Base-by-base conservation (phyloP, 64 coral and sea anemone species). In the Trachythela sp. region DNA sequence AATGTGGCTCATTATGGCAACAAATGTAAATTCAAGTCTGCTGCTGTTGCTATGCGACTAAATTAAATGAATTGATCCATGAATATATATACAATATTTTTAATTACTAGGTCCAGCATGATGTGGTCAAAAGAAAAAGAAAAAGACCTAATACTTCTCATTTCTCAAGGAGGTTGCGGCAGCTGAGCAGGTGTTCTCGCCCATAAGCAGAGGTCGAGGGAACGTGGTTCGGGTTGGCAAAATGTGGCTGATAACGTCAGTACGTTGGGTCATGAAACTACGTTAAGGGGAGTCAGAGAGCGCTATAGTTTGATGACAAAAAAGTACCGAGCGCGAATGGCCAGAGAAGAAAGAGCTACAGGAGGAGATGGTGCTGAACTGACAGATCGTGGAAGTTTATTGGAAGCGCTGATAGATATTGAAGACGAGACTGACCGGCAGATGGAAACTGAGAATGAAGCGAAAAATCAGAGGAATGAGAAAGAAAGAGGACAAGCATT, bases 101-200 rank as follows among this genome's bases (percentile, higher is more conserved):
- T 68, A n/a, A n/a, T n/a, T n/a, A n/a, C n/a, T 68, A 68, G 59
- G 59, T 68, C 59, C 59, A 68, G 59, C 59, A 68, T 68, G 59
- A 14, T 68, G 20, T 68, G 59, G 59, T 68, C 59, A 68, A 68
- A 68, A 68, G 59, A 68, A 68, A 68, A 68, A 68, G 59, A 68
- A 2, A 68, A 68, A 68, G 59, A 68, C 59, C 59, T 68, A 68
- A 31, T 68, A 68, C 59, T 68, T 68, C 15, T 68, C 4, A 68
- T 14, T 68, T 68, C 15, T 68, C 4, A 68, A 68, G 59, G 59
- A 68, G 15, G 59, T 68, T n/a, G n/a, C n/a, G 20, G 59, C 59
- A 68, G 59, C 59, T 68, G n/a, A n/a, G 4, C 15, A 68, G 59
- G 59, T 68, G 59, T 68, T 68, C 59, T 68, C 4, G 15, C 59